Base-by-base conservation (phyloP, 1,140 invertebrate genomes). In the Sitophilus oryzae region DNA sequence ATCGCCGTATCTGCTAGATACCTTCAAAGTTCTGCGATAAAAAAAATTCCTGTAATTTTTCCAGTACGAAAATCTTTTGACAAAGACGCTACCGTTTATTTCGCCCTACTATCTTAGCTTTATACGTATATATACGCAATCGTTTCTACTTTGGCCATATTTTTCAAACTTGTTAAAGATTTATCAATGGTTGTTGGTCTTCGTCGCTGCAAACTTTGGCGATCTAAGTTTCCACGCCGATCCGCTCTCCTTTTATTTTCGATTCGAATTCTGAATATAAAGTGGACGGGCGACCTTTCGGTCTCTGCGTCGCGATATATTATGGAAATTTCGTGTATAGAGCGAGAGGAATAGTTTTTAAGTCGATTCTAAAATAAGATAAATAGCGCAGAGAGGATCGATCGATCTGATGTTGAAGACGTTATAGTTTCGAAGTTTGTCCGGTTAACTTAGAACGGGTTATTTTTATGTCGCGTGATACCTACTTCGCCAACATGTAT, bases 111-210 rank as follows among this genome's bases (percentile, higher is more conserved):
- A 48, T 48, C 22, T 10, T 41, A 50, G 48, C 41, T 40, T 25
- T 41, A n/a, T 50, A 19, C 9, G n/a, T n/a, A n/a, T n/a, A n/a
- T n/a, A n/a, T n/a, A n/a, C n/a, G n/a, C n/a, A n/a, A n/a, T n/a
- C n/a, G n/a, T n/a, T n/a, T 45, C 16, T 14, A 50, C 36, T 52
- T 43, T 22, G 22, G 5, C n/a, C 19, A 52, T 50, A 37, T 52
- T 52, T 52, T 35, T 18, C 22, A 52, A 52, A 52, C 49, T 43
- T 52, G 40, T 42, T 52, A 52, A 43, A 52, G 49, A 52, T 52
- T 52, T 52, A 52, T 52, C 49, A 52, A 43, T 52, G 18, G 49
- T 41, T n/a, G n/a, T n/a, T n/a, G n/a, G n/a, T n/a, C n/a, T n/a
- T n/a, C n/a, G n/a, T n/a, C n/a, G n/a, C n/a, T n/a, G n/a, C 23